phyloP scores from a whole-genome alignment of 2,113 vertebrate species.

The Leucopsar rothschildi region DNA sequence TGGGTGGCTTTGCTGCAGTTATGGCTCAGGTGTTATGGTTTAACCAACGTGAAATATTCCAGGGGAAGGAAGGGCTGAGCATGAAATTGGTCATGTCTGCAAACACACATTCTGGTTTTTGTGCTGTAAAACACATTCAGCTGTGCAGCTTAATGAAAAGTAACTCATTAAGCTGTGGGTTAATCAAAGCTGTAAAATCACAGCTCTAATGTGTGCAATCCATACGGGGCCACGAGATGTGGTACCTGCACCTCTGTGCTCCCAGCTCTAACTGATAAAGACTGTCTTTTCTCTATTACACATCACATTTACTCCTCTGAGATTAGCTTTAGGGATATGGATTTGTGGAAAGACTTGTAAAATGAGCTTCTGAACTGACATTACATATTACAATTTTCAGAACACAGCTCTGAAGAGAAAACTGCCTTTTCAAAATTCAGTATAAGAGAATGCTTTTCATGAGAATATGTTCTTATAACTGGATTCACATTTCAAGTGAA shows the following conservation, averaged over 20 bases:
- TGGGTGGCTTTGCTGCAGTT: neutral
- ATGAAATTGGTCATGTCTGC: neutral
- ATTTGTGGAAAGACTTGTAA: neutral
- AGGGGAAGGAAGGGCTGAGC: neutral
- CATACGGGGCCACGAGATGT: rapidly evolving
- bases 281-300: neutral
- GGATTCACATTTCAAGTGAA: neutral
- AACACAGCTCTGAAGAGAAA: neutral
- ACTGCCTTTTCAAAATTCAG: neutral
- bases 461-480: neutral
- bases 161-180: neutral
- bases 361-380: neutral
- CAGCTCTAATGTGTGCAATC: neutral
- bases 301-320: neutral
- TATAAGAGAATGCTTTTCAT: neutral
- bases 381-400: neutral
- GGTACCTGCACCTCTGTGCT: neutral
- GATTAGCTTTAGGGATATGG: neutral
- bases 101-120: neutral
- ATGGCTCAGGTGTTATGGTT: rapidly evolving
- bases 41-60: neutral
- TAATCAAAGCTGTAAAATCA: neutral
- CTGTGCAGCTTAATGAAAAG: neutral
- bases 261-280: neutral
- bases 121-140: neutral